Evolutionary conservation across 2,113 vertebrate genomes (phyloP), one percentile per base, ranked within the genome.

Genomic region (Bufo gargarizans): DNA sequence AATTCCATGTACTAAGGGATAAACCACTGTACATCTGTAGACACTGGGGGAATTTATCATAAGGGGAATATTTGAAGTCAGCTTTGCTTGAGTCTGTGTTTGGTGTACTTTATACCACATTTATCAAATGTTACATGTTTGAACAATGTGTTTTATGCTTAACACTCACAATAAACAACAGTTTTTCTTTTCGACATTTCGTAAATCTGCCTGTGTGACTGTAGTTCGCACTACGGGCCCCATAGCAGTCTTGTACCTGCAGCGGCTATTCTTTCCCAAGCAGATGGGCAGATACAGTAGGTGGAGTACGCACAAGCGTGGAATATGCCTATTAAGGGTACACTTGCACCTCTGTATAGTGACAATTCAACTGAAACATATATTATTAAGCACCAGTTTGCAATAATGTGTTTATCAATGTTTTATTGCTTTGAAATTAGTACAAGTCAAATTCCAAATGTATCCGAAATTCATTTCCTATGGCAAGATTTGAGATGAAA

Each of bases 341-440:
- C 50, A 84, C 55, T 71, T 71, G 47, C 82, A 69, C 82, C 49
- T 53, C 82, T 84, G 47, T 49, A 84, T 55, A 55, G 49, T 53
- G 63, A 84, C 16, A 85, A 74, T 76, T 76, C 47, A 56, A 85
- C 33, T 61, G 53, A 76, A 74, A 22, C n/a, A 12, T 85, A n/a
- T 13, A 47, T 58, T 76, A 76, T 58, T 74, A 22, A 45, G 53
- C 33, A 20, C 72, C 22, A 85, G 67, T n/a, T 59, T 85, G 19
- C 59, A 76, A 85, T 47, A 76, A 72, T 72, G 74, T 86, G 55
- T 58, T 45, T 13, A 53, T 74, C 58, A 22, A 65, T 59, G n/a
- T 86, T 61, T 61, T 74, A 86, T 74, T 86, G 88, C 90, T 86
- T 89, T 83, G 77, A 84, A 85, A 84, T 88, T 63, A 84, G 67